A percentile compares a stretch with the other conserved stretches of the same genome.
Conservation (phyloP, 1,140 invertebrate species). For the Drosophila bocqueti region DNA sequence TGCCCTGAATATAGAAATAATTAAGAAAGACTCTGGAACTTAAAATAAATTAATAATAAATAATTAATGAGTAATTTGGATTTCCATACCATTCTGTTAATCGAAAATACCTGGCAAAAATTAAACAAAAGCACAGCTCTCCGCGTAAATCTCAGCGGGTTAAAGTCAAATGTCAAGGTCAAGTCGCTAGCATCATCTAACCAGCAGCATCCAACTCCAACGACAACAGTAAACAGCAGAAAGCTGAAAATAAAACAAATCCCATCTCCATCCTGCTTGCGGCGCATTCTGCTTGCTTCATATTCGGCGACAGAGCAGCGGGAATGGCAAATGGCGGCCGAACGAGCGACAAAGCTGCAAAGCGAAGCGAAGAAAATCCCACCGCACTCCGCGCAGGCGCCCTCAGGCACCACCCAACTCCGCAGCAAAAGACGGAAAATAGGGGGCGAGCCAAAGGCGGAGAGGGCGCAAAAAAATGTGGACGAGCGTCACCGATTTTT, state of each 20-base stretch:
- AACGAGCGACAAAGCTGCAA: constrained; percentile 74
- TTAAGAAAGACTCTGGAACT: not conserved
- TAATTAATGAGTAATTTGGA: not conserved
- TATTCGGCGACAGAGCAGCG: constrained; percentile 71
- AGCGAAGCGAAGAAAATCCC: constrained; percentile 33
- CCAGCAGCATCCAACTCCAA: constrained; percentile 28
- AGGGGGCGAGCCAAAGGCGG: not conserved
- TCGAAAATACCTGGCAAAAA: not conserved
- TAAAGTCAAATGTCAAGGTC: constrained; percentile 59
- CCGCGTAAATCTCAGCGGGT: not conserved
- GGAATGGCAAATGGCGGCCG: constrained; percentile 72
- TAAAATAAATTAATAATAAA: not conserved
- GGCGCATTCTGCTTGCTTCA: constrained; percentile 75
- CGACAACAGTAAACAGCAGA: not conserved
- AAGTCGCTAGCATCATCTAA: constrained; percentile 22
- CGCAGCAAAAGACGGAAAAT: not conserved
- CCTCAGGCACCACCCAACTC: constrained; percentile 43
- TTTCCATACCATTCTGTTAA: not conserved
- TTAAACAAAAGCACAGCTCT: not conserved
- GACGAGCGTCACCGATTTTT: constrained; percentile 47
- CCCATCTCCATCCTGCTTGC: constrained; percentile 49
- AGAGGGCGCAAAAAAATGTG: constrained; percentile 32
- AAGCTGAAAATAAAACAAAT: constrained; percentile 11
- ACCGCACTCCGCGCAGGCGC: constrained; percentile 58
- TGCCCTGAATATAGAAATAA: not conserved